Percentiles rank a stretch among this genome's conserved stretches.
Evolutionary conservation across 2,797 vertebrate genomes (phyloP).

Genomic region (Ptychadena robeensis): DNA sequence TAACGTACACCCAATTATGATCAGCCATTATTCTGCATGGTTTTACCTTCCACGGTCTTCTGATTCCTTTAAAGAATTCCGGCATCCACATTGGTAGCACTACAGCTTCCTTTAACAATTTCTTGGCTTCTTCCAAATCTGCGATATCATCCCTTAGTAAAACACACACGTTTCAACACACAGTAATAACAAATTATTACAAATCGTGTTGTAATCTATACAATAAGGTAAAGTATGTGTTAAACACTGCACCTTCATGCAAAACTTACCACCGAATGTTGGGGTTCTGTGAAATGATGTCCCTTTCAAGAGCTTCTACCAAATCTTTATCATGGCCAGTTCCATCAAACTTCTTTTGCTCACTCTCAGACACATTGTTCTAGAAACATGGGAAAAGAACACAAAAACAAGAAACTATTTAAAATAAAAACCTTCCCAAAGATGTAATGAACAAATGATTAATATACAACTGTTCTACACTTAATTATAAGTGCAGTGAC

Average conservation of each 20-base stretch:
- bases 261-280: conserved; percentile 90
- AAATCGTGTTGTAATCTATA: background rate
- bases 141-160: conserved; percentile 94
- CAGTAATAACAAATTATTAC: no score
- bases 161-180: background rate
- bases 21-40: conserved; percentile 20
- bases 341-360: conserved; percentile 91
- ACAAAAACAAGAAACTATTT: background rate
- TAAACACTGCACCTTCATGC: background rate
- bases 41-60: conserved; percentile 95
- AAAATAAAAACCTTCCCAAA: no score
- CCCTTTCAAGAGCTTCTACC: conserved; percentile 94
- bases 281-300: conserved; percentile 97
- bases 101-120: conserved; percentile 95
- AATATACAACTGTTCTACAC: no score
- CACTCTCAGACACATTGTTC: conserved; percentile 85
- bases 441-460: no score
- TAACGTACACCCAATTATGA: background rate
- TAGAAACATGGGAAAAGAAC: conserved; percentile 61
- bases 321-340: conserved; percentile 94
- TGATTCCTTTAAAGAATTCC: conserved; percentile 97
- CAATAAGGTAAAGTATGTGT: background rate
- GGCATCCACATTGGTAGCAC: conserved; percentile 99
- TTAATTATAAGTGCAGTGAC: no score
- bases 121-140: conserved; percentile 97